Evolutionary conservation across 2,797 vertebrate species (phyloP).

Genomic region (Enteromius treurensis): DNA sequence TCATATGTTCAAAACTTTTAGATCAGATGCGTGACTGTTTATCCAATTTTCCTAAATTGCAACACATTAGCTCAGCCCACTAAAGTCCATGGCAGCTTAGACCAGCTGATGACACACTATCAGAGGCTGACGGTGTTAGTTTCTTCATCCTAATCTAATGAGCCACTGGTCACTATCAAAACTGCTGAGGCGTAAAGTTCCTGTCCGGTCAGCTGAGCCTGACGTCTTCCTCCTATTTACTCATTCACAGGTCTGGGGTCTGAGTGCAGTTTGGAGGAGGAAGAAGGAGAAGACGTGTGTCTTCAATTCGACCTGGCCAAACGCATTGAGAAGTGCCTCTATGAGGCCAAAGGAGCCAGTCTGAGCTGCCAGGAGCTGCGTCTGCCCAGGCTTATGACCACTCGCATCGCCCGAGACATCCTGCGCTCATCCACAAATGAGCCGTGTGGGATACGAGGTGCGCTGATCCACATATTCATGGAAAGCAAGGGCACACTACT

Average conservation of each 20-base stretch:
- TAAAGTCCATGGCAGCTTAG: slow-evolving; percentile 5
- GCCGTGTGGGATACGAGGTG: slow-evolving; percentile 80
- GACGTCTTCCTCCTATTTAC: neutral
- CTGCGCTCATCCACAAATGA: slow-evolving; percentile 68
- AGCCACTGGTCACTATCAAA: neutral
- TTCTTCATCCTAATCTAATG: slow-evolving; percentile 1
- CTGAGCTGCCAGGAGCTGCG: slow-evolving; percentile 75
- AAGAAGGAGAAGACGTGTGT: slow-evolving; percentile 58
- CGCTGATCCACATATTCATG: slow-evolving; percentile 71
- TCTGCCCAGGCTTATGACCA: slow-evolving; percentile 73
- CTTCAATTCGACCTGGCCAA: slow-evolving; percentile 68
- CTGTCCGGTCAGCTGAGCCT: slow-evolving; percentile 22
- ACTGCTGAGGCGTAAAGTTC: neutral
- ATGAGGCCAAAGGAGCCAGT: slow-evolving; percentile 71
- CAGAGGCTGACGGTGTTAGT: neutral
- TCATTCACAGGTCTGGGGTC: slow-evolving; percentile 58
- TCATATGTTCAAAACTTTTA: neutral
- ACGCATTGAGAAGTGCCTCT: slow-evolving; percentile 74
- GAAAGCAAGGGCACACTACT: slow-evolving; percentile 67
- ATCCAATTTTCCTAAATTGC: neutral
- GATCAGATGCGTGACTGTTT: neutral
- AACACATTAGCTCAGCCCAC: neutral
- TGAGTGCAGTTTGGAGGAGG: slow-evolving; percentile 66
- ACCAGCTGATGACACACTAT: slow-evolving; percentile 62
- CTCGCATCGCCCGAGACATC: slow-evolving; percentile 71